Conservation (phyloP, 2,797 vertebrate species). For the Pagetopsis macropterus region DNA sequence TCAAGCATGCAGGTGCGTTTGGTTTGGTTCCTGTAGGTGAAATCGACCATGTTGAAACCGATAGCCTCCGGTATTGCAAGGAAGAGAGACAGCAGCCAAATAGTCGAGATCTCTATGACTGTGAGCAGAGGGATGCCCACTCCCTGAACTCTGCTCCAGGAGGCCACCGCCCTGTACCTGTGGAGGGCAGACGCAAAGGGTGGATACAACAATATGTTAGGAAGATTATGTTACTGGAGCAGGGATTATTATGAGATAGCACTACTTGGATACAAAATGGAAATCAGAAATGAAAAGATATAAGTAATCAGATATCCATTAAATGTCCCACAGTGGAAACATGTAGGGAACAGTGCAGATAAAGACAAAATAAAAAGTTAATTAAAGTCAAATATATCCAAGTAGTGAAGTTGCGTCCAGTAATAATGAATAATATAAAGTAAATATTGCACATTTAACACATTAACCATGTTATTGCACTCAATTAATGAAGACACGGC, state of each 20-base stretch:
- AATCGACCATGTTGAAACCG: constrained; percentile 86
- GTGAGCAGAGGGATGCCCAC: constrained; percentile 94
- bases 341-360: no score
- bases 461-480: background rate
- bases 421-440: no score
- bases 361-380: no score
- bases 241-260: background rate
- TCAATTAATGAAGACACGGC: constrained; percentile 9
- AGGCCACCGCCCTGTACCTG: constrained; percentile 96
- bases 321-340: no score
- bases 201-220: background rate
- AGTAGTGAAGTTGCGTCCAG: no score
- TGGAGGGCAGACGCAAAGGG: background rate
- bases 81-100: constrained; percentile 93
- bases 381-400: no score
- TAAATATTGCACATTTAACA: background rate
- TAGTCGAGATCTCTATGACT: constrained; percentile 91
- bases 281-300: background rate
- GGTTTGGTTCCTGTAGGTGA: constrained; percentile 81
- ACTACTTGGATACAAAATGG: constrained; percentile 5
- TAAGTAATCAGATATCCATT: no score
- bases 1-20: constrained; percentile 90
- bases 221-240: background rate
- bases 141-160: constrained; percentile 98
- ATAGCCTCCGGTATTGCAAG: constrained; percentile 96